Evolutionary conservation across 2,888 invertebrate genomes (phyloP), one percentile per base, ranked within the genome.

Genomic region (Drosophila kambysellisi): DNA sequence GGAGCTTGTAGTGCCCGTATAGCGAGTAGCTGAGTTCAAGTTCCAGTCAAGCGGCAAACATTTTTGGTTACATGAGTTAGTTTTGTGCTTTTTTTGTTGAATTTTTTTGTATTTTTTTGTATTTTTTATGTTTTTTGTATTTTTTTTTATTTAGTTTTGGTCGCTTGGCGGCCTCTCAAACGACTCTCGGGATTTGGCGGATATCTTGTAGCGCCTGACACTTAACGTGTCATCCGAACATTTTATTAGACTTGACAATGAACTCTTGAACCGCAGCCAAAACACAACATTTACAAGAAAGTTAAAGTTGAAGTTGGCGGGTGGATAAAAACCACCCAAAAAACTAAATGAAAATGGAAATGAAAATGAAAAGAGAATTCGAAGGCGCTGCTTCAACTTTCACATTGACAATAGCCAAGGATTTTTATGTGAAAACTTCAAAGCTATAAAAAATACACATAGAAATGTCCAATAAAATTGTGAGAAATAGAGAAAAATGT

Each of bases 231-330:
- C 88, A 89, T 90, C 88, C 67, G 83, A 85, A 89, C 88, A 88
- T 89, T 89, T 89, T 85, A 89, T 90, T 89, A 75, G 88, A 85
- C 88, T 89, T 90, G 88, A 85, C 88, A 89, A 88, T 89, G 91
- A 89, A 89, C 88, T 83, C 63, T 90, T 88, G 89, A 90, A 86
- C 90, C 59, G 35, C 54, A 53, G 46, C 51, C 11, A 66, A 54
- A 64, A 54, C 46, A 59, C 46, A 60, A 66, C 56, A 70, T 79
- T 62, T 15, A 63, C 72, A 63, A 50, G 43, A 62, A 54, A 46
- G 59, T 53, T 51, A 57, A 70, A 54, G 58, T 62, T 64, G 53
- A 64, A 80, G 62, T 61, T 74, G 61, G 58, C 70, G 70, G 51
- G 41, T 74, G 60, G 65, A 52, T 67, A 20, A 62, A 57, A 69